Conservation (phyloP, 2,113 vertebrate genomes). For the Maylandia zebra region DNA sequence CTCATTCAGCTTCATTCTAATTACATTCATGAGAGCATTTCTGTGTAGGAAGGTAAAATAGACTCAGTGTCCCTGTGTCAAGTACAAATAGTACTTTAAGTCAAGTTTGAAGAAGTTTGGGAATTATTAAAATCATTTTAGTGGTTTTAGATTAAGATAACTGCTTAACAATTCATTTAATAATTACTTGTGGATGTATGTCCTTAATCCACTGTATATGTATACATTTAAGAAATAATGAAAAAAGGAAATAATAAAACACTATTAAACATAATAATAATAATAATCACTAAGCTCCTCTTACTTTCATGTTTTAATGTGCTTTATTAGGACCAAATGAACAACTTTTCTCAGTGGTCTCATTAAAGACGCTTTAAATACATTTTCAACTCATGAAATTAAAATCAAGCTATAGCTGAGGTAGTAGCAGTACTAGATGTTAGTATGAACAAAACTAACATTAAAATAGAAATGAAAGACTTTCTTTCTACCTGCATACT, state of each 20-base stretch:
- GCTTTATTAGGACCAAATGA: not conserved
- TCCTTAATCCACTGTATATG: not conserved
- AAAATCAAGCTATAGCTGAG: not conserved
- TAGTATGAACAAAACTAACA: not conserved
- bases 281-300: not conserved
- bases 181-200: not conserved
- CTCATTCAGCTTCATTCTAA: constrained; percentile 17
- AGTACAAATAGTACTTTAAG: not conserved
- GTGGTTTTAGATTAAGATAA: not conserved
- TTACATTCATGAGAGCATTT: constrained; percentile 7
- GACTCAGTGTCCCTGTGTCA: not conserved
- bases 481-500: constrained; percentile 52
- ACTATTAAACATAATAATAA: not conserved
- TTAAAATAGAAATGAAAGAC: not conserved
- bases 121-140: not conserved
- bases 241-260: not conserved
- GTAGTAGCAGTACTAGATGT: not conserved
- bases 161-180: not conserved
- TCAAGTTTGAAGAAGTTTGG: not conserved
- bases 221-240: not conserved
- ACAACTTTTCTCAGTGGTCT: not conserved
- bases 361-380: not conserved
- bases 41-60: not conserved
- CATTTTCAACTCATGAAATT: not conserved
- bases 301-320: not conserved